phyloP scores from a whole-genome alignment of 1,140 invertebrate genomes.

The Trigoniulus corallinus region DNA sequence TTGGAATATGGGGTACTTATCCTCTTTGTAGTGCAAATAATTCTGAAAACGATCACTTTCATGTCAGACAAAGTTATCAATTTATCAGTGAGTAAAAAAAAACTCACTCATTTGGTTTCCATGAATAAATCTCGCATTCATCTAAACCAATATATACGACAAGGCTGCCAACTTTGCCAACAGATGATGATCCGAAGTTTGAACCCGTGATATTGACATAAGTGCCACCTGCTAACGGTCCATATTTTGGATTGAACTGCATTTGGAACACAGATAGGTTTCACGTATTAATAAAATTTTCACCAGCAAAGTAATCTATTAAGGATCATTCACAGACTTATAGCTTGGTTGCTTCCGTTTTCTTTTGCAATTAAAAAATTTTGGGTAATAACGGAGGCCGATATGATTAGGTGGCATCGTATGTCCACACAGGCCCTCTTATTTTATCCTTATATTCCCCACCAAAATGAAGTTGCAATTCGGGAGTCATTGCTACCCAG shows the following conservation, averaged over 20 bases:
- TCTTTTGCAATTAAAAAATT: too few relatives aligned
- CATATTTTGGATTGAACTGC: constrained; percentile 22
- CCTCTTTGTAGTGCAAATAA: constrained; percentile 7
- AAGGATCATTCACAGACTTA: too few relatives aligned
- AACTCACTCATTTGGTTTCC: neutral
- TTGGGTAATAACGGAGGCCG: too few relatives aligned
- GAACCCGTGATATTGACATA: constrained; percentile 21
- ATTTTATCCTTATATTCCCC: too few relatives aligned
- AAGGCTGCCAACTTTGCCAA: constrained; percentile 5
- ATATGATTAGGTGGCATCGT: too few relatives aligned
- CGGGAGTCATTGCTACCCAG: too few relatives aligned
- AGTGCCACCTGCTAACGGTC: constrained; percentile 24
- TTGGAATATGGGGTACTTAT: neutral
- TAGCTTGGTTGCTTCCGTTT: too few relatives aligned
- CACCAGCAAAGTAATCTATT: constrained; percentile 6
- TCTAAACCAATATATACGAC: constrained; percentile 8
- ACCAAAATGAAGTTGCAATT: too few relatives aligned
- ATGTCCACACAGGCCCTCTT: too few relatives aligned
- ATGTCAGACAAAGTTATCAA: neutral
- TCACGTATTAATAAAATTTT: constrained; percentile 8
- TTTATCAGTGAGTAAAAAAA: neutral
- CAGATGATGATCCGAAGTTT: constrained; percentile 20
- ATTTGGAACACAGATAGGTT: too few relatives aligned
- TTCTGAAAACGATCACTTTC: neutral
- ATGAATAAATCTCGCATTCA: constrained; percentile 8